These are phyloP conservation scores for Lepus americanus DNA, from an alignment of 2,113 vertebrate species.

Conservation along the genomic window DNA sequence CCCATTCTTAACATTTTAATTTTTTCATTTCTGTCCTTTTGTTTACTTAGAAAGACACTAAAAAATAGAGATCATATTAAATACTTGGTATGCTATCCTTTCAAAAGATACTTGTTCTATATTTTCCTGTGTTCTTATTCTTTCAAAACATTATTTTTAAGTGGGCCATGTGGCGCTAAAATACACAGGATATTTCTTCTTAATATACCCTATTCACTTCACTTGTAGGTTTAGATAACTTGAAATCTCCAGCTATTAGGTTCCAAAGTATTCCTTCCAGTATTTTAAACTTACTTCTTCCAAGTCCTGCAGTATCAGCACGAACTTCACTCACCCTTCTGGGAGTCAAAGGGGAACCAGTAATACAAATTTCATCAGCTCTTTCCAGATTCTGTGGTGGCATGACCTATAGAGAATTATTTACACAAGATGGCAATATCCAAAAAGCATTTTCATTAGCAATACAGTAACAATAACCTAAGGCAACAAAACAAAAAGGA, in stretches of 20 bases:
- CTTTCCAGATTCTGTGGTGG: slow-evolving; percentile 94
- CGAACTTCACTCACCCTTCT: slow-evolving; percentile 88
- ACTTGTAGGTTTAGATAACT: neutral
- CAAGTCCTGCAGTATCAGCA: slow-evolving; percentile 85
- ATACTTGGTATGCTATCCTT: neutral
- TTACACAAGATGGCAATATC: neutral
- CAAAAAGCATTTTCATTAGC: neutral
- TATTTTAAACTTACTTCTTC: slow-evolving; percentile 86
- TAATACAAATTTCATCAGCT: slow-evolving; percentile 81
- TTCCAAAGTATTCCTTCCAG: neutral
- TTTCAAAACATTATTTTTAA: neutral
- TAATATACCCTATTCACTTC: neutral
- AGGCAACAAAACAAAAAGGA: slow-evolving; percentile 11
- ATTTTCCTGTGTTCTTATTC: slow-evolving; percentile 37
- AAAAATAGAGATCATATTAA: slow-evolving; percentile 25
- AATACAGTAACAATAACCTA: slow-evolving; percentile 12
- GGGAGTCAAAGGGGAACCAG: slow-evolving; percentile 85
- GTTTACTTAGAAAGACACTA: slow-evolving; percentile 45
- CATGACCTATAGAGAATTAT: slow-evolving; percentile 91
- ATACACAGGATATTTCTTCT: neutral
- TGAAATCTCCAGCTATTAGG: slow-evolving; percentile 5
- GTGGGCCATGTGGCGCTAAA: neutral
- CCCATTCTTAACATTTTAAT: neutral
- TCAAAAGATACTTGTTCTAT: neutral
- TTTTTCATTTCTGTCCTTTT: slow-evolving; percentile 42